Conservation (phyloP, 2,888 invertebrate species). For the Aleiodes testaceus region DNA sequence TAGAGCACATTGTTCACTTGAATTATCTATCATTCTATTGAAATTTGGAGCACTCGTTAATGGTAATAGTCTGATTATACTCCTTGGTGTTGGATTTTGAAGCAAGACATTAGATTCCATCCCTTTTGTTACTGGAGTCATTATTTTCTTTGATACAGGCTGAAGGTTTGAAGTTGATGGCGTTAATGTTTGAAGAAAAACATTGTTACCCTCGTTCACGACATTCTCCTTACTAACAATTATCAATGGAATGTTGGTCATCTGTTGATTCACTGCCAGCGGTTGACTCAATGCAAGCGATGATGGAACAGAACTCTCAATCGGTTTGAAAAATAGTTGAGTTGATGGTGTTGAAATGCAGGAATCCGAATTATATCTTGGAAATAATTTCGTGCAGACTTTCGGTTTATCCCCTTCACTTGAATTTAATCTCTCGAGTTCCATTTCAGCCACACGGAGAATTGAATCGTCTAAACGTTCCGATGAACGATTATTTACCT, state of each 20-base stretch:
- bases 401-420: conserved; percentile 56
- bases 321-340: conserved; percentile 27
- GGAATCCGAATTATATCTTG: conserved; percentile 58
- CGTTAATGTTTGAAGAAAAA: not conserved
- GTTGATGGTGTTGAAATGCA: conserved; percentile 47
- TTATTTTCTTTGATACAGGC: not conserved
- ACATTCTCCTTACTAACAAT: conserved; percentile 58
- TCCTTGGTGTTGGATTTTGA: conserved; percentile 38
- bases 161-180: conserved; percentile 2
- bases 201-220: conserved; percentile 42
- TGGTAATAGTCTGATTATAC: conserved; percentile 38
- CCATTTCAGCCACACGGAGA: conserved; percentile 77
- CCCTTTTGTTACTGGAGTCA: not conserved
- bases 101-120: conserved; percentile 29
- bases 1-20: conserved; percentile 32
- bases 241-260: conserved; percentile 43
- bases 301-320: not conserved
- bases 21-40: conserved; percentile 43
- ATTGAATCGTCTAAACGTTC: conserved; percentile 77
- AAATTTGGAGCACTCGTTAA: conserved; percentile 33
- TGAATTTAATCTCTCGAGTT: conserved; percentile 75
- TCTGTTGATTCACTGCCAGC: not conserved
- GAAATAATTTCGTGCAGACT: conserved; percentile 58
- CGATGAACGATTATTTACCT: conserved; percentile 74
- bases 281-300: not conserved